A percentile compares a stretch with the other conserved stretches of the same genome.
These are phyloP conservation scores for Leptodactylus fuscus DNA, from an alignment of 2,113 vertebrate species.

Conservation along the genomic window DNA sequence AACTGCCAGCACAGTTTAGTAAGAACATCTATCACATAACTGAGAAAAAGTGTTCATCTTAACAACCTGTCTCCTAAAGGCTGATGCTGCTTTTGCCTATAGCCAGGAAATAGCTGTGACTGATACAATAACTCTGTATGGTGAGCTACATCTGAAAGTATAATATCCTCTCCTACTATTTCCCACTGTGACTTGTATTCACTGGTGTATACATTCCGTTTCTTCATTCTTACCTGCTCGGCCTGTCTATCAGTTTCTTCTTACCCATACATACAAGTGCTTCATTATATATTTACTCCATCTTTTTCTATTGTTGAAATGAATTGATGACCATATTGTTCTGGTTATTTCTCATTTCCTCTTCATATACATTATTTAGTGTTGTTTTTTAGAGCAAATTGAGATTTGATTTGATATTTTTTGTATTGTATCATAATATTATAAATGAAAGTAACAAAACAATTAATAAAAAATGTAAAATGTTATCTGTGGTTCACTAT, in stretches of 20 bases:
- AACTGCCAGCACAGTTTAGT: neutral
- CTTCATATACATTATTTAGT: neutral
- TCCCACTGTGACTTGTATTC: neutral
- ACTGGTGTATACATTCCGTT: neutral
- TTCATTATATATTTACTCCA: neutral
- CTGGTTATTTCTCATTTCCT: neutral
- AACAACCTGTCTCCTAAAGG: conserved; percentile 20
- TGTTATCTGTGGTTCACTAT: too few relatives aligned
- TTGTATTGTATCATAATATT: too few relatives aligned
- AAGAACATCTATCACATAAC: conserved; percentile 8
- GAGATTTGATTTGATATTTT: too few relatives aligned
- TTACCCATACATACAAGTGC: neutral
- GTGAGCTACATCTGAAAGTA: neutral
- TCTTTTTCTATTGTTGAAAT: neutral
- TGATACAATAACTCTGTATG: conserved; percentile 17
- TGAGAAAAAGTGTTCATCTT: conserved; percentile 2
- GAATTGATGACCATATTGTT: neutral
- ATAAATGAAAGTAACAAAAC: too few relatives aligned
- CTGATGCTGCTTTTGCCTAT: neutral
- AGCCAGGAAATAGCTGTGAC: conserved; percentile 8
- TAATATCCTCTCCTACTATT: neutral
- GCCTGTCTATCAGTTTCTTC: neutral
- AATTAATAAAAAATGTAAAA: too few relatives aligned
- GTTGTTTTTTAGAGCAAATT: too few relatives aligned
- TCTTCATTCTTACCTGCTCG: neutral